Percentiles rank a stretch among this genome's conserved stretches.
Evolutionary conservation across 2,888 invertebrate genomes (phyloP).

Genomic region (Rhagophthalmus giganteus): DNA sequence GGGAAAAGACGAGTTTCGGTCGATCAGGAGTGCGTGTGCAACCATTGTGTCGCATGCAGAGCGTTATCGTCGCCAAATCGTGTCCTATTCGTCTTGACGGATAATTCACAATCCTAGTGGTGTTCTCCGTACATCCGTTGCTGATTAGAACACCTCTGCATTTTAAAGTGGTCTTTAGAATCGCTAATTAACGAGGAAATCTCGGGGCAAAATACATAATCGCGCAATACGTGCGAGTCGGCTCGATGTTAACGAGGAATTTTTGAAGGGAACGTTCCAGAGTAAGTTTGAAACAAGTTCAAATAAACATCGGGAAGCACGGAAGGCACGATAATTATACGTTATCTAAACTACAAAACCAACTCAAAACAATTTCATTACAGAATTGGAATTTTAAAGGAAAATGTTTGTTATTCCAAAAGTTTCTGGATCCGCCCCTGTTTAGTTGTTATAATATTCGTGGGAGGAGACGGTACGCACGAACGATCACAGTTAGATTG

Average conservation of each 20-base stretch:
- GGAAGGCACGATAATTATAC: slow-evolving; percentile 6
- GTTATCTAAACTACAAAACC: slow-evolving; percentile 4
- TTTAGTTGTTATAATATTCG: slow-evolving; percentile 36
- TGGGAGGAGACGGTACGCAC: slow-evolving; percentile 37
- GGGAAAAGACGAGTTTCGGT: slow-evolving; percentile 38
- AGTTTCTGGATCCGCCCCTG: slow-evolving; percentile 17
- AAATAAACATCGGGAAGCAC: slow-evolving; percentile 1
- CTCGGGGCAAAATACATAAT: no score
- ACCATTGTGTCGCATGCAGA: slow-evolving; percentile 45
- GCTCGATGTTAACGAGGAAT: background rate
- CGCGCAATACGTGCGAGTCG: no score
- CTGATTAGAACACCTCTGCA: slow-evolving; percentile 24
- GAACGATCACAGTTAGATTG: slow-evolving; percentile 35
- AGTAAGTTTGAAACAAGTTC: slow-evolving; percentile 4
- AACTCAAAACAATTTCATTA: slow-evolving; percentile 10
- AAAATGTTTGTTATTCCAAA: slow-evolving; percentile 13
- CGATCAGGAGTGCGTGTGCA: slow-evolving; percentile 41
- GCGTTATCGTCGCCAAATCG: slow-evolving; percentile 37
- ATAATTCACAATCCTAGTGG: slow-evolving; percentile 36
- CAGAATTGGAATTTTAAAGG: slow-evolving; percentile 10
- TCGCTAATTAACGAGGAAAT: no score
- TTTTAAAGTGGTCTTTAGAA: slow-evolving; percentile 17
- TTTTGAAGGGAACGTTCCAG: slow-evolving; percentile 2
- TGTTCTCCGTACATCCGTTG: slow-evolving; percentile 19
- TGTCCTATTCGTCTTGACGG: slow-evolving; percentile 37